Conservation (phyloP, 64 coral and sea anemone genomes). For the Cladopsammia gracilis region DNA sequence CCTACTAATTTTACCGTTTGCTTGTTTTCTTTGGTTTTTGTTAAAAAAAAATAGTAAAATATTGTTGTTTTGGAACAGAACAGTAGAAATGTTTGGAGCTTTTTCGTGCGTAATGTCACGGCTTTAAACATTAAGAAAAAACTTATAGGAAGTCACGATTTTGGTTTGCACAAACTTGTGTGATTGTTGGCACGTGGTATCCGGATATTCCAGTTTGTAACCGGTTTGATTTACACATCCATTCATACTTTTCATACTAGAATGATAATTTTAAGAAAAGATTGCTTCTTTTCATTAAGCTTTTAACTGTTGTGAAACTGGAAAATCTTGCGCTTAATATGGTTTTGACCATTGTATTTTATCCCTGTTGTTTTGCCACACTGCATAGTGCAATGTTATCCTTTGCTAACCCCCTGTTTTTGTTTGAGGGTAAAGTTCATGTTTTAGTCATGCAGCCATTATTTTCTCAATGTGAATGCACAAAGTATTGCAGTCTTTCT, state of each 20-base stretch:
- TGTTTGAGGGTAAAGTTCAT: conserved; percentile 14
- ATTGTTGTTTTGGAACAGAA: too few relatives aligned
- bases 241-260: background rate
- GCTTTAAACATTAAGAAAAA: background rate
- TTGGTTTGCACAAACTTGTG: background rate
- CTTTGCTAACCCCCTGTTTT: background rate
- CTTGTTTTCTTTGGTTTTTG: background rate
- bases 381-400: background rate
- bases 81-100: too few relatives aligned
- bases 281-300: background rate
- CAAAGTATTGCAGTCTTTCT: background rate
- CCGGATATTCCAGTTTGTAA: conserved; percentile 16
- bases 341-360: background rate
- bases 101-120: background rate
- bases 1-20: too few relatives aligned
- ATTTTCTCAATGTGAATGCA: background rate
- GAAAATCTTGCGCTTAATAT: background rate
- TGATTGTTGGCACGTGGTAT: conserved; percentile 33
- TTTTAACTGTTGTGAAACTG: background rate
- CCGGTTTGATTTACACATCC: conserved; percentile 38
- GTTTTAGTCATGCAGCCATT: background rate
- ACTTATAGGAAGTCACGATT: background rate
- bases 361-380: background rate
- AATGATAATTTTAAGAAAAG: background rate
- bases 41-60: background rate